A percentile compares a stretch with the other conserved stretches of the same genome.
phyloP scores from a whole-genome alignment of 2,113 vertebrate genomes.

The Hydrochoerus hydrochaeris region DNA sequence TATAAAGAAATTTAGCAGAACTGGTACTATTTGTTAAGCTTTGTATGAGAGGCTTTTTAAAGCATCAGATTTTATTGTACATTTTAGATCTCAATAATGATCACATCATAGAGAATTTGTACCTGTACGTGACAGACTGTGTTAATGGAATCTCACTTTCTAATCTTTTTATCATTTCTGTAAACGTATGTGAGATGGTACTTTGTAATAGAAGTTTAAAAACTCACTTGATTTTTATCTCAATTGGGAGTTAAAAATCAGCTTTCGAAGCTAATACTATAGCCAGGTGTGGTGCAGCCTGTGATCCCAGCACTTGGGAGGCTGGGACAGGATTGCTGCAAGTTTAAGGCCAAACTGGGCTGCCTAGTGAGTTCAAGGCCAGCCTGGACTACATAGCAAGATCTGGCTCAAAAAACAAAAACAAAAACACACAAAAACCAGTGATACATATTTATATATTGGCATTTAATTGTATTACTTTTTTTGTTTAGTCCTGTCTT shows the following conservation, averaged over 20 bases:
- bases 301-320: not conserved
- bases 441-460: not conserved
- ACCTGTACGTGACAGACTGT: not conserved
- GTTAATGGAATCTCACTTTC: not conserved
- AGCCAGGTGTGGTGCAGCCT: not conserved
- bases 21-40: slow-evolving; percentile 49
- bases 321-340: not conserved
- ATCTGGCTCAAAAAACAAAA: too few species aligned
- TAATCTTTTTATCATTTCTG: not conserved
- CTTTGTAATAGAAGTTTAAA: slow-evolving; percentile 38
- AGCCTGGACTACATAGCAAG: not conserved
- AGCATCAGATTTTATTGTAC: not conserved
- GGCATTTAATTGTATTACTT: not conserved
- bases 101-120: not conserved
- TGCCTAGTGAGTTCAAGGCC: not conserved
- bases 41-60: not conserved
- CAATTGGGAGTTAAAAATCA: slow-evolving; percentile 13
- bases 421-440: not conserved
- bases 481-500: not conserved
- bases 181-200: not conserved
- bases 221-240: not conserved
- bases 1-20: slow-evolving; percentile 61
- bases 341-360: too few species aligned
- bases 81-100: not conserved
- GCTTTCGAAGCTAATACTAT: not conserved